Evolutionary conservation across 1,140 invertebrate species (phyloP), one percentile per base, ranked within the genome.

Genomic region (Calliphora vicina): DNA sequence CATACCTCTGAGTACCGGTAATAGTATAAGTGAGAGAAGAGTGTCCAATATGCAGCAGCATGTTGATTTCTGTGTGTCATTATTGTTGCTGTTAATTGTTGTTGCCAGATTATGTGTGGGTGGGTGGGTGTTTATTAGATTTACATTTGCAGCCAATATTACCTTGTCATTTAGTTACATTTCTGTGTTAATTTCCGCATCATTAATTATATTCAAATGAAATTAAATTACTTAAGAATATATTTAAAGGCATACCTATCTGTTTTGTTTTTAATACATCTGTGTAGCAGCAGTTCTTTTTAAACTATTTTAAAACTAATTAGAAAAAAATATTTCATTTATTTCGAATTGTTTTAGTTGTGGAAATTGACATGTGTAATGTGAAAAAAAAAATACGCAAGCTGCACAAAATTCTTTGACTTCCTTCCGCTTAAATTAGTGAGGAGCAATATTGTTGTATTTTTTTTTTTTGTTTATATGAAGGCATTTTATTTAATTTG

Each of bases 131-230:
- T 57, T 57, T n/a, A 57, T 57, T 57, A n/a, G 4, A 10, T 15
- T 57, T 67, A 8, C 61, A 57, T 67, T 67, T 23, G 61, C 61
- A 67, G 9, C 6, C 12, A 67, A 67, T 23, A 67, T 67, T 25
- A 67, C 61, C 61, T 67, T 67, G 61, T 67, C 4, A n/a, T 67
- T 67, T 57, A n/a, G 13, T 25, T 67, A 23, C 0, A 20, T 67
- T 67, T 67, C 4, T 67, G 23, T 67, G n/a, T 67, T 67, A 67
- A 67, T 67, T 67, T 67, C 61, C 61, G 61, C 61, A 20, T 67
- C 61, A 67, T 67, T 67, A 67, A 50, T 50, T 50, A 17, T 13
- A 15, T n/a, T 6, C 17, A 50, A 50, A 50, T n/a, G 3, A 50
- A 50, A 50, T 50, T 15, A n/a, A 50, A 50, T n/a, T 17, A 50